These are phyloP conservation scores for Diadema setosum DNA, from an alignment of 35 echinoderm and acorn worm genomes.

Conservation along the genomic window DNA sequence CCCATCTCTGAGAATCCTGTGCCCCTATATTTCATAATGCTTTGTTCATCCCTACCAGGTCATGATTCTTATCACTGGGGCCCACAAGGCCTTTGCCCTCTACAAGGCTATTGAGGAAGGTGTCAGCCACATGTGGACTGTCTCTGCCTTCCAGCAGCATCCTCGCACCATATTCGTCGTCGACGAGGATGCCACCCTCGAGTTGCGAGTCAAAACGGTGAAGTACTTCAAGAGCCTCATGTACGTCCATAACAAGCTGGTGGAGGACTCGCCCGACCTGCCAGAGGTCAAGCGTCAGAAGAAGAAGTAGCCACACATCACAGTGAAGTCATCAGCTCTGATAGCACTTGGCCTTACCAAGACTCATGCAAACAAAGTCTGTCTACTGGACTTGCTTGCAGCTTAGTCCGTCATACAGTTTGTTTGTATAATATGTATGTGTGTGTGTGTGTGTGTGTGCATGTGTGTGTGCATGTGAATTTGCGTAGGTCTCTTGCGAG, in stretches of 20 bases:
- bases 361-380: neutral
- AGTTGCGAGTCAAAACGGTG: slow-evolving; percentile 83
- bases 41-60: slow-evolving; percentile 42
- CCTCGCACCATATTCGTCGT: slow-evolving; percentile 72
- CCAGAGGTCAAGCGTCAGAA: neutral
- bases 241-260: slow-evolving; percentile 93
- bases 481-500: no score
- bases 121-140: slow-evolving; percentile 98
- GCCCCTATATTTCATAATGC: no score
- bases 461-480: no score
- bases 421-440: neutral
- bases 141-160: slow-evolving; percentile 97
- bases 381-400: neutral
- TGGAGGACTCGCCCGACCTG: slow-evolving; percentile 10
- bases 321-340: neutral
- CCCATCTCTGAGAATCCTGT: no score
- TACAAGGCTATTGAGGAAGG: slow-evolving; percentile 99
- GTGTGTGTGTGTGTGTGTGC: neutral
- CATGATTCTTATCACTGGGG: slow-evolving; percentile 97
- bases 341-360: neutral
- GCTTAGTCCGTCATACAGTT: neutral
- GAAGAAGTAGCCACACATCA: neutral
- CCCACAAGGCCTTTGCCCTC: slow-evolving; percentile 88
- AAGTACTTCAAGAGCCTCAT: slow-evolving; percentile 98
- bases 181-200: slow-evolving; percentile 91